These are phyloP conservation scores for Chondrilla cf. caribensis DNA, from an alignment of 37 sponge, comb jelly and placozoan genomes.

Conservation along the genomic window DNA sequence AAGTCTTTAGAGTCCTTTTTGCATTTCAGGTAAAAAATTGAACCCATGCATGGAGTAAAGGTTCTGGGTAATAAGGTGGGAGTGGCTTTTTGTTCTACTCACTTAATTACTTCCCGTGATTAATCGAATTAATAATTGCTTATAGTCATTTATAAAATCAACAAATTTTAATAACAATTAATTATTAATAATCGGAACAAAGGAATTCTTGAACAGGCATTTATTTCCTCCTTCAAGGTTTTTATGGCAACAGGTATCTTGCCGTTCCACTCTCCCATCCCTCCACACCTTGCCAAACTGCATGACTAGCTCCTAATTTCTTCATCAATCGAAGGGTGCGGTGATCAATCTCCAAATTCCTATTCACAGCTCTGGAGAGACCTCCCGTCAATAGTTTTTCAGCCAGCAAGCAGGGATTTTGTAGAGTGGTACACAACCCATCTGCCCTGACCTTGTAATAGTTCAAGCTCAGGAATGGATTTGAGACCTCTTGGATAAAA, in stretches of 20 bases:
- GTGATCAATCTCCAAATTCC: slow-evolving; percentile 39
- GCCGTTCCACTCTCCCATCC: slow-evolving; percentile 53
- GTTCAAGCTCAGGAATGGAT: slow-evolving; percentile 80
- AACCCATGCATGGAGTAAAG: too few relatives aligned
- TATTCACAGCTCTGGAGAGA: slow-evolving; percentile 24
- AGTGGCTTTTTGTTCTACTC: too few relatives aligned
- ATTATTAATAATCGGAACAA: too few relatives aligned
- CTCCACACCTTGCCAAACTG: slow-evolving; percentile 62
- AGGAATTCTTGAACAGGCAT: slow-evolving; percentile 56
- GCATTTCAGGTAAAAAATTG: too few relatives aligned
- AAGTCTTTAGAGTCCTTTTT: too few relatives aligned
- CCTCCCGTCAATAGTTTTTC: slow-evolving; percentile 81
- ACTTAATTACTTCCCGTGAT: slow-evolving; percentile 56
- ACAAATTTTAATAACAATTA: too few relatives aligned
- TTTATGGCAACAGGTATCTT: slow-evolving; percentile 51
- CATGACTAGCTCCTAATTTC: slow-evolving; percentile 32
- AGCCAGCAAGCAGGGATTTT: slow-evolving; percentile 54
- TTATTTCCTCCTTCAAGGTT: slow-evolving; percentile 53
- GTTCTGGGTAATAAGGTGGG: too few relatives aligned
- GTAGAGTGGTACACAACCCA: slow-evolving; percentile 69
- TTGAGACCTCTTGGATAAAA: too few relatives aligned
- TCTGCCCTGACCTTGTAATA: slow-evolving; percentile 73
- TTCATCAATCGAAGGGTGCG: slow-evolving; percentile 8
- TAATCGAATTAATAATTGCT: slow-evolving; percentile 64
- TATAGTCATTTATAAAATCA: too few relatives aligned